phyloP scores from a whole-genome alignment of 2,888 invertebrate species.

The Caenorhabditis japonica region DNA sequence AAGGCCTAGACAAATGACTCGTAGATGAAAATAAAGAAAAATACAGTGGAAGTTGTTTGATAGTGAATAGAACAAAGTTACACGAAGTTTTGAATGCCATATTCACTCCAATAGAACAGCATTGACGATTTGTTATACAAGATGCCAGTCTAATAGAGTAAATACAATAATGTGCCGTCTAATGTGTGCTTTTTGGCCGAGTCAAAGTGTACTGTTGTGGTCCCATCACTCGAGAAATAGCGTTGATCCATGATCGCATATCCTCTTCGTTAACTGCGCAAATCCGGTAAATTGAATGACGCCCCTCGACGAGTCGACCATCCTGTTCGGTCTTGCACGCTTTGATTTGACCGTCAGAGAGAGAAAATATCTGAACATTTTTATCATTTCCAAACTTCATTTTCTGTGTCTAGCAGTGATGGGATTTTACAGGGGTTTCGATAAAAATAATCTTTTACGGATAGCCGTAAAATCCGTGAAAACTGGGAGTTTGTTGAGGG shows the following conservation, averaged over 20 bases:
- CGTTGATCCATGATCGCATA: conserved; percentile 62
- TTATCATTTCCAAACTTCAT: too few relatives aligned
- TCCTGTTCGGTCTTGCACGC: conserved; percentile 80
- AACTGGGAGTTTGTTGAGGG: too few relatives aligned
- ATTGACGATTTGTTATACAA: too few relatives aligned
- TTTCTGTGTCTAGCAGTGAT: too few relatives aligned
- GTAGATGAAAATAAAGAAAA: background rate
- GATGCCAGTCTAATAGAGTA: too few relatives aligned
- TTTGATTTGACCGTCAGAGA: conserved; percentile 63
- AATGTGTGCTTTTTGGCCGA: conserved; percentile 63
- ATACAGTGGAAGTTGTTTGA: background rate
- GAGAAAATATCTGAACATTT: conserved; percentile 61
- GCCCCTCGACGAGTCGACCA: conserved; percentile 88
- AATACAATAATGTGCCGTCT: background rate
- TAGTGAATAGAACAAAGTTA: background rate
- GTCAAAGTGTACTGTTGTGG: conserved; percentile 48
- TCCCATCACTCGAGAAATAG: conserved; percentile 49
- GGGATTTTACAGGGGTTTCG: too few relatives aligned
- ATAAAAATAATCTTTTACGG: too few relatives aligned
- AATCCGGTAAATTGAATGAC: conserved; percentile 84
- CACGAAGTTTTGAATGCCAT: background rate
- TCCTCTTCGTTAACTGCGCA: conserved; percentile 85
- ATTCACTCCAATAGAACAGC: too few relatives aligned
- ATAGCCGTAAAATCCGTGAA: too few relatives aligned
- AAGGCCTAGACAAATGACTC: conserved; percentile 29